phyloP scores from a whole-genome alignment of 2,888 invertebrate species.

The Eugnorisma glareosa region DNA sequence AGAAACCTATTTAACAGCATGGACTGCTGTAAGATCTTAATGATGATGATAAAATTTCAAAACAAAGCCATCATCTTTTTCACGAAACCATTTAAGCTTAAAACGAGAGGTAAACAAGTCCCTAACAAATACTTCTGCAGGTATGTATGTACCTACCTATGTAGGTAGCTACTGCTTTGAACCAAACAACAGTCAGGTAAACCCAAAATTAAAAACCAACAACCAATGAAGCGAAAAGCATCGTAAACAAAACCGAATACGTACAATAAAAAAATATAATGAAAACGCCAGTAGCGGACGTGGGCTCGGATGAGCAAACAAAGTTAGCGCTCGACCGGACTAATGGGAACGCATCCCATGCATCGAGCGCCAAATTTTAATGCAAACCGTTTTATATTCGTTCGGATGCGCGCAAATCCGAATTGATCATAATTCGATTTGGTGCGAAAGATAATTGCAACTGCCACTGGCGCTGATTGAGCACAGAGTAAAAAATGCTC shows the following conservation, averaged over 20 bases:
- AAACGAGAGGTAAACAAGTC: not conserved
- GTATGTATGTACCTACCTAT: no score
- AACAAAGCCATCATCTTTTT: not conserved
- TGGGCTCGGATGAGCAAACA: constrained; percentile 81
- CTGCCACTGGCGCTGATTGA: constrained; percentile 90
- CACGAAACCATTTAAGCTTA: not conserved
- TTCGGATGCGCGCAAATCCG: constrained; percentile 90
- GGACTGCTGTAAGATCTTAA: not conserved
- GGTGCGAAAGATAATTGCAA: constrained; percentile 89
- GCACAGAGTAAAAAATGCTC: constrained; percentile 84
- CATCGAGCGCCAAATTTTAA: constrained; percentile 90
- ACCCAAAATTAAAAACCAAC: constrained; percentile 69
- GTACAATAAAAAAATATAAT: constrained; percentile 78
- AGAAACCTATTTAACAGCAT: not conserved
- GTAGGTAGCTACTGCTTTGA: not conserved
- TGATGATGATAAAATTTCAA: not conserved
- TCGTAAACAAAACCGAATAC: constrained; percentile 75
- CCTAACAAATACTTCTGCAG: not conserved
- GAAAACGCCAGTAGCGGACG: constrained; percentile 77
- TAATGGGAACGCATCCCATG: constrained; percentile 90
- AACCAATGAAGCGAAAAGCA: constrained; percentile 72
- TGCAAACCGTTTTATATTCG: constrained; percentile 91
- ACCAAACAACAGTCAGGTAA: constrained; percentile 35
- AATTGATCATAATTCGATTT: constrained; percentile 91
- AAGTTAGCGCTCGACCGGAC: constrained; percentile 83